A percentile compares a stretch with the other conserved stretches of the same genome.
Conservation (phyloP, 2,888 invertebrate species). For the Pyrrhia umbra region DNA sequence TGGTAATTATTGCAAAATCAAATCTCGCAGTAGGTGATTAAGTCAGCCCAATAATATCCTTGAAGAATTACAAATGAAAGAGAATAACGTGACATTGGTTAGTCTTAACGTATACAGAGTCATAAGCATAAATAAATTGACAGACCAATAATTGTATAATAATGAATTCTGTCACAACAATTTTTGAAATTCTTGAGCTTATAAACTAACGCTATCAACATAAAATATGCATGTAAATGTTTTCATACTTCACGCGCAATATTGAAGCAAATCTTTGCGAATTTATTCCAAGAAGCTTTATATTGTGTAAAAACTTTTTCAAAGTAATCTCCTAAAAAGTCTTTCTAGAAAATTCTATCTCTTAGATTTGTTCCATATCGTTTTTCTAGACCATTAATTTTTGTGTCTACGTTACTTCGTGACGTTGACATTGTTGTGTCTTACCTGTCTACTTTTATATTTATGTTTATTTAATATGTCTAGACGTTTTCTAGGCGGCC, state of each 20-base stretch:
- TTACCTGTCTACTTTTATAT: slow-evolving; percentile 25
- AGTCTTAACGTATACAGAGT: too few species aligned
- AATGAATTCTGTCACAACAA: background rate
- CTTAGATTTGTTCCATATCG: slow-evolving; percentile 13
- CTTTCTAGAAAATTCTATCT: background rate
- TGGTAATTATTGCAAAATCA: too few species aligned
- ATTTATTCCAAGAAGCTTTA: slow-evolving; percentile 26
- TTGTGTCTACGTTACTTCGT: slow-evolving; percentile 25
- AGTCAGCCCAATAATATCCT: too few species aligned
- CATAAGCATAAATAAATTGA: too few species aligned
- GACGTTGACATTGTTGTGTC: slow-evolving; percentile 24
- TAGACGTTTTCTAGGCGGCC: slow-evolving; percentile 1
- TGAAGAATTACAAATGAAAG: too few species aligned
- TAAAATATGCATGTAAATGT: slow-evolving; percentile 36
- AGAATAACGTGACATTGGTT: too few species aligned
- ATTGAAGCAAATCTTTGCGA: slow-evolving; percentile 20
- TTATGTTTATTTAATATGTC: slow-evolving; percentile 8
- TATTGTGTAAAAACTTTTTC: slow-evolving; percentile 12
- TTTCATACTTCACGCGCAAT: slow-evolving; percentile 18
- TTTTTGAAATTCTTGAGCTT: slow-evolving; percentile 11
- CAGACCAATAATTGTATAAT: too few species aligned
- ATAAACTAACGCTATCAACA: background rate
- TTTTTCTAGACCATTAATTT: slow-evolving; percentile 39
- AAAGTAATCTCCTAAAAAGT: background rate
- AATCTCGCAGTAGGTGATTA: too few species aligned